phyloP scores from a whole-genome alignment of 2,113 vertebrate species.

The Dasyprocta punctata region DNA sequence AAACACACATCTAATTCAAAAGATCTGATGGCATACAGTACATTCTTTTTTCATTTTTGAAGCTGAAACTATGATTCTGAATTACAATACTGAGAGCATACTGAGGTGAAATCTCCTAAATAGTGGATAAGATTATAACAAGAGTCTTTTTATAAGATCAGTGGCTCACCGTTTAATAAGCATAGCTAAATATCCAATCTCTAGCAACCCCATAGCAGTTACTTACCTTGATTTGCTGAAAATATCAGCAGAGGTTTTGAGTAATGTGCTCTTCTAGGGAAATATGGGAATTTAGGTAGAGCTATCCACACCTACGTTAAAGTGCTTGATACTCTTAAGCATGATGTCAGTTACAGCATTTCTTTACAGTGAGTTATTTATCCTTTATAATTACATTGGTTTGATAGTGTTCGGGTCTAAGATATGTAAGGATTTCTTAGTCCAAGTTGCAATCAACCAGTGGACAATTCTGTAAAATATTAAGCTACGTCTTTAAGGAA shows the following conservation, averaged over 20 bases:
- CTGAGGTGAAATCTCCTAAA: neutral
- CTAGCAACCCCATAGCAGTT: neutral
- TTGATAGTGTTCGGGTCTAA: neutral
- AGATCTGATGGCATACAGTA: neutral
- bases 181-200: neutral
- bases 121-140: neutral
- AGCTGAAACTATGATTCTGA: neutral
- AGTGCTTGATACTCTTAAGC: neutral
- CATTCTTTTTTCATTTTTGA: neutral
- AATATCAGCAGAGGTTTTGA: neutral
- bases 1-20: neutral
- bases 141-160: neutral
- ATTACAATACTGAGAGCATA: neutral
- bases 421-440: neutral
- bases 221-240: neutral
- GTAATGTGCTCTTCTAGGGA: neutral
- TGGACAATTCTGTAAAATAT: neutral
- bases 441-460: neutral
- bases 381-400: neutral
- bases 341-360: neutral
- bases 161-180: neutral
- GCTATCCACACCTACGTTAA: neutral
- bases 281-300: neutral
- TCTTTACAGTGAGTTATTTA: neutral
- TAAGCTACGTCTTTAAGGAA: neutral